Evolutionary conservation across 2,113 vertebrate species (phyloP).

Genomic region (Morone chrysops): DNA sequence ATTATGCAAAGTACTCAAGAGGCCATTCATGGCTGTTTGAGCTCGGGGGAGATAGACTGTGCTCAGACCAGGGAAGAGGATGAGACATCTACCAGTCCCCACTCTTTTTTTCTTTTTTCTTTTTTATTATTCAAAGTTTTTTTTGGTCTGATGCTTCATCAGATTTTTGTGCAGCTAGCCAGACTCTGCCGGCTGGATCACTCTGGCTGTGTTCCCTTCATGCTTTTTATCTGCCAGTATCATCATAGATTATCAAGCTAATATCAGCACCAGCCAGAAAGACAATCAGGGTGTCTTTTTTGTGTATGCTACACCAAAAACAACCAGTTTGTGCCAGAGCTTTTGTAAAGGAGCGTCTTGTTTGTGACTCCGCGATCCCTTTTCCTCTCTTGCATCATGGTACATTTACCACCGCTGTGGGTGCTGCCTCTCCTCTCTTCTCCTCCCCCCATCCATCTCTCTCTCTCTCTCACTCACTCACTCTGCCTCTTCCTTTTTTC

Average conservation of each 20-base stretch:
- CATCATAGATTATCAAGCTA: slow-evolving; percentile 25
- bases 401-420: slow-evolving; percentile 61
- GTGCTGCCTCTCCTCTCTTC: slow-evolving; percentile 48
- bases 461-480: slow-evolving; percentile 39
- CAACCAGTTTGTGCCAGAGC: slow-evolving; percentile 33
- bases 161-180: slow-evolving; percentile 10
- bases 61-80: slow-evolving; percentile 16
- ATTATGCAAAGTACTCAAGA: slow-evolving; percentile 69
- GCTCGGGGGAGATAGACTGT: slow-evolving; percentile 29
- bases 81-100: slow-evolving; percentile 2
- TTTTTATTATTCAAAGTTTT: slow-evolving; percentile 13
- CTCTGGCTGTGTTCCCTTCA: slow-evolving; percentile 17
- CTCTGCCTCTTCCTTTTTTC: slow-evolving; percentile 51
- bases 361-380: slow-evolving; percentile 43
- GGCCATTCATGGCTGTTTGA: slow-evolving; percentile 64
- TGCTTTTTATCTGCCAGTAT: slow-evolving; percentile 32
- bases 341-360: slow-evolving; percentile 39
- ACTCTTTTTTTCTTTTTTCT: background rate
- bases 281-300: slow-evolving; percentile 29
- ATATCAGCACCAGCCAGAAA: slow-evolving; percentile 25
- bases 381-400: slow-evolving; percentile 48
- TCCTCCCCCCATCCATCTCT: slow-evolving; percentile 29
- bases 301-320: background rate
- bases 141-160: background rate
- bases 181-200: background rate